Conservation (phyloP, 2,888 invertebrate species). For the Cosmia pyralina region DNA sequence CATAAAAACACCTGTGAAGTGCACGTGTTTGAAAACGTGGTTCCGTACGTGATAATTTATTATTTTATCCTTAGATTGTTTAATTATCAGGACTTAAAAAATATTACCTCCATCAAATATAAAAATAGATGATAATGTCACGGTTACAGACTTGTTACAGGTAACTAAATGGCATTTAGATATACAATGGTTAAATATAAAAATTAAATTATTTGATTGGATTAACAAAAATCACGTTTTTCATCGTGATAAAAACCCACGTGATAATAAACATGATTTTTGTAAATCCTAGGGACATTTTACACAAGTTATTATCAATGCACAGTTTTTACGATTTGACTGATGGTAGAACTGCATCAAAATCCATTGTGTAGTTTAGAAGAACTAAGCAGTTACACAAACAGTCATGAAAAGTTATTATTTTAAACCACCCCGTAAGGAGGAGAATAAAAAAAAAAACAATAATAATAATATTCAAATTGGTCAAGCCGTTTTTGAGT, state of each 20-base stretch:
- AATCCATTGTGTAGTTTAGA: neutral
- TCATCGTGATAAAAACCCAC: too few relatives aligned
- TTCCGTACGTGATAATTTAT: constrained; percentile 8
- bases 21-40: constrained; percentile 4
- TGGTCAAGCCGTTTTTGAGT: too few relatives aligned
- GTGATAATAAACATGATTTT: too few relatives aligned
- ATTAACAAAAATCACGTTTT: too few relatives aligned
- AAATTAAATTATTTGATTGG: neutral
- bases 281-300: neutral
- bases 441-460: too few relatives aligned
- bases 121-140: neutral
- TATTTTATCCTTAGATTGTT: constrained; percentile 16
- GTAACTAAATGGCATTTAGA: neutral
- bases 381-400: too few relatives aligned
- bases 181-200: constrained; percentile 9
- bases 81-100: too few relatives aligned
- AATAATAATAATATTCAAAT: too few relatives aligned
- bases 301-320: neutral
- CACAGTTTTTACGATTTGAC: too few relatives aligned
- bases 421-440: too few relatives aligned
- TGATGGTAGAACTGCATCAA: neutral
- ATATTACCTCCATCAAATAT: neutral
- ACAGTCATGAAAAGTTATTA: too few relatives aligned
- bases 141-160: neutral
- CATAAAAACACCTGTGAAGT: constrained; percentile 1